Evolutionary conservation across 2,888 invertebrate genomes (phyloP).

Genomic region (Metellina segmentata): DNA sequence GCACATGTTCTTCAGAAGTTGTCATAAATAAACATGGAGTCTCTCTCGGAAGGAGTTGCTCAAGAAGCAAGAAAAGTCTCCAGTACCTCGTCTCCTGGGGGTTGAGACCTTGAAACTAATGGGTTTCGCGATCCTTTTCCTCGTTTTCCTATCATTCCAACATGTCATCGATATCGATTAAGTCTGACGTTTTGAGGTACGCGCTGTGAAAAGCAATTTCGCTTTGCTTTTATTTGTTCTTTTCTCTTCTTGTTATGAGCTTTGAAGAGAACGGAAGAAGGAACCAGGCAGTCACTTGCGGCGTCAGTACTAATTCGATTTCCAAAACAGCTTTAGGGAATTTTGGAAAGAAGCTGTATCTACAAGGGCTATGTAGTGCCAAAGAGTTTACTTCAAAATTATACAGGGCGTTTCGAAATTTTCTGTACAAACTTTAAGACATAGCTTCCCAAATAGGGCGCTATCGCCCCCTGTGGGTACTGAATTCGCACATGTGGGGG

Average conservation of each 20-base stretch:
- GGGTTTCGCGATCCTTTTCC: constrained; percentile 48
- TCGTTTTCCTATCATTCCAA: constrained; percentile 52
- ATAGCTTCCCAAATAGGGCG: no score
- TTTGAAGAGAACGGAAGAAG: no score
- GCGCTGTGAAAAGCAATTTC: constrained; percentile 65
- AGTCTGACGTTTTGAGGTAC: constrained; percentile 57
- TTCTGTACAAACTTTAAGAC: no score
- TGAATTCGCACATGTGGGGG: no score
- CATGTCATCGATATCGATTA: constrained; percentile 68
- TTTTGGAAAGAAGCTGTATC: no score
- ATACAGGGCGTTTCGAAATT: no score
- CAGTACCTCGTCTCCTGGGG: constrained; percentile 45
- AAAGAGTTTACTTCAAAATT: no score
- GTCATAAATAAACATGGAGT: constrained; percentile 31
- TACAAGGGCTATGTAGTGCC: no score
- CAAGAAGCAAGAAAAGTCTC: constrained; percentile 7
- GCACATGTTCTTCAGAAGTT: constrained; percentile 30
- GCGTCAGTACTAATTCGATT: no score
- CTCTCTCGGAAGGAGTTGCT: constrained; percentile 5
- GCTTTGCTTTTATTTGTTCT: neutral
- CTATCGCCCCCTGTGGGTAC: no score
- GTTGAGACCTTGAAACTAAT: constrained; percentile 71
- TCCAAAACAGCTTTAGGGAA: no score
- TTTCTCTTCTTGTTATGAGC: neutral
- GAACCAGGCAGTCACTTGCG: no score